Percentiles rank a stretch among this genome's conserved stretches.
phyloP scores from a whole-genome alignment of 2,113 vertebrate genomes.

The Falco punctatus region DNA sequence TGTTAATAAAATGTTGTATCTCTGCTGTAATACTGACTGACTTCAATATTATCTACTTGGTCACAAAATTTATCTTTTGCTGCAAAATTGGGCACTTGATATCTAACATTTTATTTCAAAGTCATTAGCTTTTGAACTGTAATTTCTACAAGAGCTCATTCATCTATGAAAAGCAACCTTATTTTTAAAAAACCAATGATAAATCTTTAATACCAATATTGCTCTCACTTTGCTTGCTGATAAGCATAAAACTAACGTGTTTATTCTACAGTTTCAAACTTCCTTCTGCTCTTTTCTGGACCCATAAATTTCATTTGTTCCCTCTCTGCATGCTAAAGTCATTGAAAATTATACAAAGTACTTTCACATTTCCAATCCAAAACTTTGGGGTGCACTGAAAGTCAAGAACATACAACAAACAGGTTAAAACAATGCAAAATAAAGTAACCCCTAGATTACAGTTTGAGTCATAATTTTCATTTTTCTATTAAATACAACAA shows the following conservation, averaged over 20 bases:
- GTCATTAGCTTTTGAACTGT: not conserved
- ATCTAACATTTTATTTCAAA: not conserved
- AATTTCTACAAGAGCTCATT: not conserved
- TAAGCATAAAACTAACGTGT: not conserved
- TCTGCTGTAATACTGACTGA: not conserved
- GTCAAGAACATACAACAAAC: not conserved
- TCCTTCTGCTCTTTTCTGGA: not conserved
- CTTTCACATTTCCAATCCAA: not conserved
- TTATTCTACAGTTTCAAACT: not conserved
- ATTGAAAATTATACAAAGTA: not conserved
- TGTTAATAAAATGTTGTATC: not conserved
- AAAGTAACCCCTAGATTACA: not conserved
- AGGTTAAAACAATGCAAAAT: not conserved
- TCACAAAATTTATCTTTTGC: not conserved
- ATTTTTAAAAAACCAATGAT: not conserved
- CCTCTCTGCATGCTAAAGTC: not conserved
- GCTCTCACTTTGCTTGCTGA: not conserved
- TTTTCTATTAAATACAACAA: not conserved
- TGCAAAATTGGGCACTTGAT: not conserved
- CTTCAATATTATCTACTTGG: not conserved
- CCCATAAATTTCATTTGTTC: not conserved
- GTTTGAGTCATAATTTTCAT: not conserved
- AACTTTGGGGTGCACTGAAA: not conserved
- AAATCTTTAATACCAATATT: not conserved
- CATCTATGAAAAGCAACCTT: not conserved